phyloP scores from a whole-genome alignment of 2,113 vertebrate genomes.

The Albula goreensis region DNA sequence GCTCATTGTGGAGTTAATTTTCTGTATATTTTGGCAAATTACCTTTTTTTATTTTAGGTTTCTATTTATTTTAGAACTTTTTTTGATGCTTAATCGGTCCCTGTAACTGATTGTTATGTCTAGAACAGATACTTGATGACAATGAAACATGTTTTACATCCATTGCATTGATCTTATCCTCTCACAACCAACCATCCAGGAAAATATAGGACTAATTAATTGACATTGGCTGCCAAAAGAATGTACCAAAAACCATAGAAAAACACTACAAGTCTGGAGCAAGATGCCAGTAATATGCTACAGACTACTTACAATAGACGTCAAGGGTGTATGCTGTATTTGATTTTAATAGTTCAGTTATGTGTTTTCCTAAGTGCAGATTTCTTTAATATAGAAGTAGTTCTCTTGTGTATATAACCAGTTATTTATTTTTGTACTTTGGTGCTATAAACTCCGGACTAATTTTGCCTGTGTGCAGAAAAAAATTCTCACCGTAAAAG shows the following conservation, averaged over 20 bases:
- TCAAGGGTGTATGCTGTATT: conserved; percentile 9
- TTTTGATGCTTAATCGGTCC: background rate
- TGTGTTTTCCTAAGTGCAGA: background rate
- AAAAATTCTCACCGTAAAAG: conserved; percentile 45
- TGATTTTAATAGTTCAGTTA: conserved; percentile 8
- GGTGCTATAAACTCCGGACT: conserved; percentile 52
- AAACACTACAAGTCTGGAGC: conserved; percentile 10
- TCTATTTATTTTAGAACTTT: conserved; percentile 23
- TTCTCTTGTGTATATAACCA: conserved; percentile 31
- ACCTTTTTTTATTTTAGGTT: conserved; percentile 3
- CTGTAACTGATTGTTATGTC: background rate
- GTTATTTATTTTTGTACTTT: conserved; percentile 55
- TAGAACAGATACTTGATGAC: background rate
- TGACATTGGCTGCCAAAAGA: conserved; percentile 12
- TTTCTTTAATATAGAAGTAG: conserved; percentile 24
- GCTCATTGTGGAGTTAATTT: background rate
- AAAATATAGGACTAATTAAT: background rate
- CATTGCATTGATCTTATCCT: background rate
- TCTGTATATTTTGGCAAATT: conserved; percentile 13
- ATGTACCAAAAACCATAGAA: conserved; percentile 7
- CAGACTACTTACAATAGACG: background rate
- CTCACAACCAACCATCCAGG: background rate
- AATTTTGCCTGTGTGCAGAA: conserved; percentile 37
- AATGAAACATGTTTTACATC: background rate
- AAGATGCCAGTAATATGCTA: background rate